Percentiles rank a stretch among this genome's conserved stretches.
Evolutionary conservation across 2,888 invertebrate species (phyloP).

Genomic region (Hemithea aestivaria): DNA sequence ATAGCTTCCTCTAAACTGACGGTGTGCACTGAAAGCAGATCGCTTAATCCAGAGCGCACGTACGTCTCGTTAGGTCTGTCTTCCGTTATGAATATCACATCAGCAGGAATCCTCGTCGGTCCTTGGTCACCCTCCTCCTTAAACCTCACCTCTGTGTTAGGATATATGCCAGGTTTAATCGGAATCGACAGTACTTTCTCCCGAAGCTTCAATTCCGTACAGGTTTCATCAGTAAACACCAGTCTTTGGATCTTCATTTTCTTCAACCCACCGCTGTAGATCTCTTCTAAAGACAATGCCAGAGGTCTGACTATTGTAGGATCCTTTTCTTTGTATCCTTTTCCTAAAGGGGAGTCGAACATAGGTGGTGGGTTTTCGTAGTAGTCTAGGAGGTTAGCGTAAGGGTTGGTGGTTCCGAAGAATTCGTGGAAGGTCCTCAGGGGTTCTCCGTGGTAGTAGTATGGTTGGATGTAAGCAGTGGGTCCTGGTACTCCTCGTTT

Average conservation of each 20-base stretch:
- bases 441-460: conserved; percentile 89
- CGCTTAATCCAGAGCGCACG: conserved; percentile 80
- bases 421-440: conserved; percentile 86
- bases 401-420: conserved; percentile 91
- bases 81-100: conserved; percentile 86
- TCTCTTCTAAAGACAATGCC: conserved; percentile 73
- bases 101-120: conserved; percentile 85
- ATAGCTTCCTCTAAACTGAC: conserved; percentile 85
- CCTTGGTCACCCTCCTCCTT: conserved; percentile 90
- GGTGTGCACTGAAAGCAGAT: conserved; percentile 80
- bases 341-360: conserved; percentile 80
- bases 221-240: conserved; percentile 82
- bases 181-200: conserved; percentile 88
- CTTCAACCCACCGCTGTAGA: conserved; percentile 87
- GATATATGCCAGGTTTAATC: conserved; percentile 85
- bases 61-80: conserved; percentile 85
- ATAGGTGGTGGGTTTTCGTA: conserved; percentile 81
- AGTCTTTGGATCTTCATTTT: conserved; percentile 89
- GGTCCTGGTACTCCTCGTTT: conserved; percentile 88
- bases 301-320: conserved; percentile 69
- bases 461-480: conserved; percentile 82
- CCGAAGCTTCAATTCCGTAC: conserved; percentile 79
- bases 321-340: conserved; percentile 82
- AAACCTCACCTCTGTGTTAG: conserved; percentile 85
- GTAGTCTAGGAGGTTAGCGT: conserved; percentile 85